Percentiles rank a stretch among this genome's conserved stretches.
Conservation (phyloP, 2,797 vertebrate genomes). For the Acipenser ruthenus region DNA sequence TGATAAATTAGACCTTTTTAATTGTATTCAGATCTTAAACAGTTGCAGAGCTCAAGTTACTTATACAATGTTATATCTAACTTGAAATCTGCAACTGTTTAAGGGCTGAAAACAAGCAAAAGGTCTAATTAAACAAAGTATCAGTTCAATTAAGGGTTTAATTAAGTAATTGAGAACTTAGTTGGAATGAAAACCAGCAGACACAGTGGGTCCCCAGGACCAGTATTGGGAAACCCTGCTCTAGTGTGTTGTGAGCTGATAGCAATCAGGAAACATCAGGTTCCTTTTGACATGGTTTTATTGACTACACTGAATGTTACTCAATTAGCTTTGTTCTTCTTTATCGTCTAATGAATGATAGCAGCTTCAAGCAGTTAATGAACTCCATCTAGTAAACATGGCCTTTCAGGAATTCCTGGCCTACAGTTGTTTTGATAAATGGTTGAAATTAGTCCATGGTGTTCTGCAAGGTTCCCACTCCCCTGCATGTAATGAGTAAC, state of each 20-base stretch:
- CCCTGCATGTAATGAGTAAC: constrained; percentile 52
- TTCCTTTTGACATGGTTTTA: constrained; percentile 40
- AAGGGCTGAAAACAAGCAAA: too few relatives aligned
- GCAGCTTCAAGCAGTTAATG: constrained; percentile 46
- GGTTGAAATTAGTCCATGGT: constrained; percentile 32
- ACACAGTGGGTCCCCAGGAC: too few relatives aligned
- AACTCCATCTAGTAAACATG: constrained; percentile 48
- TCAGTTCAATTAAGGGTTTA: too few relatives aligned
- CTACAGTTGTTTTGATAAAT: constrained; percentile 39
- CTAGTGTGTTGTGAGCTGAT: constrained; percentile 21
- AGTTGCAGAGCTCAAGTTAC: too few relatives aligned
- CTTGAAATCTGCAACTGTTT: too few relatives aligned
- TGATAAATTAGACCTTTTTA: too few relatives aligned
- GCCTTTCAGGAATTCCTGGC: constrained; percentile 44
- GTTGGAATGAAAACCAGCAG: too few relatives aligned
- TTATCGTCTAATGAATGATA: constrained; percentile 52
- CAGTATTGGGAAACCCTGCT: too few relatives aligned
- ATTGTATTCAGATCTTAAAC: too few relatives aligned
- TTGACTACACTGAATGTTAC: constrained; percentile 47
- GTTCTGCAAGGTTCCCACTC: constrained; percentile 23
- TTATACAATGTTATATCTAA: too few relatives aligned
- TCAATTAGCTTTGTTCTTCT: constrained; percentile 51
- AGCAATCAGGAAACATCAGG: constrained; percentile 37
- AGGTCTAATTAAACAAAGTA: too few relatives aligned
- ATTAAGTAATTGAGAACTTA: too few relatives aligned